Conservation (phyloP, 2,797 vertebrate species). For the Mareca penelope region DNA sequence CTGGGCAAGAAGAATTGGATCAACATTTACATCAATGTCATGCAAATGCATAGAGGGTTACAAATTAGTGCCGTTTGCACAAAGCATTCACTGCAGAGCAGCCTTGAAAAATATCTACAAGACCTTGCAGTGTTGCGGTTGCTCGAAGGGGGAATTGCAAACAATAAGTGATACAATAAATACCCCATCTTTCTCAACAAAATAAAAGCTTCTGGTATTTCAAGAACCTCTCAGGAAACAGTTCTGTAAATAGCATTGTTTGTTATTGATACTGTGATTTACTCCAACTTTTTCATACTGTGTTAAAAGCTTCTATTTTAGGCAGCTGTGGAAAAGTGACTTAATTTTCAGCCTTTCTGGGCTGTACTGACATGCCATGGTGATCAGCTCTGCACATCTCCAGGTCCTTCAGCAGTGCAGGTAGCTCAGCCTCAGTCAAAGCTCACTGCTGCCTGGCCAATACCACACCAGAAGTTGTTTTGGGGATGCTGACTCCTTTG, state of each 20-base stretch:
- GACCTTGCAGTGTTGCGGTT: not conserved
- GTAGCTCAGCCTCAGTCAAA: not conserved
- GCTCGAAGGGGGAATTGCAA: not conserved
- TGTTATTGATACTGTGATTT: not conserved
- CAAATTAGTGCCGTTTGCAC: not conserved
- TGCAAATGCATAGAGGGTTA: not conserved
- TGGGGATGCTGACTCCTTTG: not conserved
- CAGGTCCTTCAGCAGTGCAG: not conserved
- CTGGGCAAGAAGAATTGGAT: not conserved
- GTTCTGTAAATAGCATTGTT: not conserved
- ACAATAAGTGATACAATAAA: not conserved
- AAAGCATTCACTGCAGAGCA: not conserved
- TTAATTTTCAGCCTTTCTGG: not conserved
- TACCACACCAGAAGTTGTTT: not conserved
- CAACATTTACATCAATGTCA: not conserved
- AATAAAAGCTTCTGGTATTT: not conserved
- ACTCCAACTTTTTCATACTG: not conserved
- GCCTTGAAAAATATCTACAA: not conserved
- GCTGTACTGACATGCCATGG: fast-evolving
- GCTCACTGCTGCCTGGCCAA: not conserved
- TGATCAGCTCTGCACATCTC: not conserved
- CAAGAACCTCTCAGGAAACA: not conserved
- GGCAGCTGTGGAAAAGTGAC: not conserved
- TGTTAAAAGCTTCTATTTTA: not conserved
- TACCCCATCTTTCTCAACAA: not conserved